phyloP scores from a whole-genome alignment of 2,888 invertebrate species.

The Congeria kusceri region DNA sequence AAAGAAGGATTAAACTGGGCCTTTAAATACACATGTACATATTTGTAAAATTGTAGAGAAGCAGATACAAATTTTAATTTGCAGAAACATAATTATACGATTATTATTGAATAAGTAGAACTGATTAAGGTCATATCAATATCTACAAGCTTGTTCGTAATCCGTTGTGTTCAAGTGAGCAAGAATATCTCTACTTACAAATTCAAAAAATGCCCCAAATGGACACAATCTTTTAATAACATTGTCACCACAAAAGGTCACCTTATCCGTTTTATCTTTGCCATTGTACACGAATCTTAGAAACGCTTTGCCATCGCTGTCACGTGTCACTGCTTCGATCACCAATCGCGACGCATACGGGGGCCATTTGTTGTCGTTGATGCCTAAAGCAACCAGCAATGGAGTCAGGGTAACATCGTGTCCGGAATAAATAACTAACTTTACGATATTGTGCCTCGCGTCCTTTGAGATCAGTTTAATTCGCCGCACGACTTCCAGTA shows the following conservation, averaged over 20 bases:
- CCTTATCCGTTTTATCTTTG: slow-evolving; percentile 92
- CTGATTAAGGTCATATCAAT: too few relatives aligned
- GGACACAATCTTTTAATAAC: slow-evolving; percentile 88
- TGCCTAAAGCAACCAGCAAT: slow-evolving; percentile 92
- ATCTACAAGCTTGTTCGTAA: too few relatives aligned
- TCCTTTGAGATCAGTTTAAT: slow-evolving; percentile 63
- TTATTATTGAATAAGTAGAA: too few relatives aligned
- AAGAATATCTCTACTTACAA: slow-evolving; percentile 95
- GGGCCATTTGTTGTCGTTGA: slow-evolving; percentile 88
- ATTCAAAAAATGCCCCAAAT: slow-evolving; percentile 94
- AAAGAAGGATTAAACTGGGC: too few relatives aligned
- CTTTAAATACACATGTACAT: too few relatives aligned
- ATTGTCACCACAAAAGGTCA: slow-evolving; percentile 90
- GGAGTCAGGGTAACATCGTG: slow-evolving; percentile 96
- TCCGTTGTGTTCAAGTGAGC: slow-evolving; percentile 58
- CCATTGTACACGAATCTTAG: slow-evolving; percentile 95
- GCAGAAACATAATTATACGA: too few relatives aligned
- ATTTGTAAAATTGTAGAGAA: too few relatives aligned
- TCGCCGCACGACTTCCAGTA: slow-evolving; percentile 90
- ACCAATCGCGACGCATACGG: slow-evolving; percentile 95
- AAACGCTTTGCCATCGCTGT: slow-evolving; percentile 88
- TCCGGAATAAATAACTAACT: slow-evolving; percentile 93
- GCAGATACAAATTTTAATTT: too few relatives aligned
- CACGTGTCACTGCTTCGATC: slow-evolving; percentile 88
- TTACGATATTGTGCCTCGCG: slow-evolving; percentile 19